Percentiles rank a stretch among this genome's conserved stretches.
Conservation (phyloP, 2,113 vertebrate species). For the Sprattus sprattus region DNA sequence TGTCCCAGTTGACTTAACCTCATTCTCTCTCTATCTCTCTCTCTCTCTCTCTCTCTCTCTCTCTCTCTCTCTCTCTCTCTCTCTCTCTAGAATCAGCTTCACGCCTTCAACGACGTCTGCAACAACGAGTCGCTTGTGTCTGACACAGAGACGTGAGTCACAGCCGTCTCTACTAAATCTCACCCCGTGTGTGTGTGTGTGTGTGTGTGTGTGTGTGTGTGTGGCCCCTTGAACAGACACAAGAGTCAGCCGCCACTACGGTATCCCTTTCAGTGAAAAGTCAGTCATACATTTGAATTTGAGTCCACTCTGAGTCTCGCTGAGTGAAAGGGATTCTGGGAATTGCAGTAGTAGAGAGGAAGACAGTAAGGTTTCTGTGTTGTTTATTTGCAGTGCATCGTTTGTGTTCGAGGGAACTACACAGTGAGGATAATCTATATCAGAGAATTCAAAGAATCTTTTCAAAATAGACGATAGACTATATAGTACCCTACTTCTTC, state of each 20-base stretch:
- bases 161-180: too few relatives aligned
- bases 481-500: too few relatives aligned
- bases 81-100: slow-evolving; percentile 90
- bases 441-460: too few relatives aligned
- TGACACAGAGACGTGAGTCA: slow-evolving; percentile 97
- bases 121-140: slow-evolving; percentile 99
- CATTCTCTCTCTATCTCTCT: not conserved
- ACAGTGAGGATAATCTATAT: too few relatives aligned
- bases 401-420: too few relatives aligned
- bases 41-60: too few relatives aligned
- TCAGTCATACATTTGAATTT: not conserved
- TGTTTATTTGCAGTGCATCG: too few relatives aligned
- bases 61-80: slow-evolving; percentile 45
- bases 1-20: too few relatives aligned
- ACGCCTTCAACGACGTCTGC: slow-evolving; percentile 99
- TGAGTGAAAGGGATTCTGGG: not conserved
- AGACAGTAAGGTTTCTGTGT: not conserved
- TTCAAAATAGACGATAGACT: too few relatives aligned
- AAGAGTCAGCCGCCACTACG: too few relatives aligned
- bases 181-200: too few relatives aligned
- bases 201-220: too few relatives aligned
- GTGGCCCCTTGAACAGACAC: not conserved
- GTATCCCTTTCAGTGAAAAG: not conserved
- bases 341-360: not conserved
- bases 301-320: not conserved